Conservation (phyloP, 1,140 invertebrate species). For the Drosophila aff. region DNA sequence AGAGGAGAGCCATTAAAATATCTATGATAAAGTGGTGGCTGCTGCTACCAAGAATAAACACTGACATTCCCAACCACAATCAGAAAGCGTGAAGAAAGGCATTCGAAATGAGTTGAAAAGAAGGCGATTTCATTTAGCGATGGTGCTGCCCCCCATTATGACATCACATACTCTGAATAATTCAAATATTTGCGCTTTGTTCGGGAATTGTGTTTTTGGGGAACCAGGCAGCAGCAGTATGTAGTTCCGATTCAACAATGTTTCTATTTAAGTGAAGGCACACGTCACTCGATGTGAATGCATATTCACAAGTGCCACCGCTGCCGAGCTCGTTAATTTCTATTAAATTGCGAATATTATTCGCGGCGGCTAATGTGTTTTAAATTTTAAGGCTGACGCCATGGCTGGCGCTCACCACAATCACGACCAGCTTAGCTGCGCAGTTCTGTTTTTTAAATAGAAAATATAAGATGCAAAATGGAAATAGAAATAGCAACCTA, state of each 20-base stretch:
- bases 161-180: conserved; percentile 80
- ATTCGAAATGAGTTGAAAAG: conserved; percentile 2
- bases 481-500: conserved; percentile 5
- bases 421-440: conserved; percentile 41
- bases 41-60: conserved; percentile 22
- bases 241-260: conserved; percentile 47
- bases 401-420: conserved; percentile 24
- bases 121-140: conserved; percentile 37
- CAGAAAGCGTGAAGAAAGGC: conserved; percentile 63
- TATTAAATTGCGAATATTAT: conserved; percentile 54
- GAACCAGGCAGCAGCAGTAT: neutral
- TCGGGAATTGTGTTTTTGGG: conserved; percentile 42
- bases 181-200: conserved; percentile 66
- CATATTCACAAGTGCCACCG: conserved; percentile 35
- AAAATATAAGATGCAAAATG: neutral
- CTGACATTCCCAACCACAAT: conserved; percentile 23
- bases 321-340: conserved; percentile 52
- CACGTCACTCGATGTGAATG: conserved; percentile 76
- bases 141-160: conserved; percentile 48
- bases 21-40: conserved; percentile 16
- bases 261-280: conserved; percentile 72
- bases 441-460: conserved; percentile 36
- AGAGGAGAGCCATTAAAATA: conserved; percentile 20
- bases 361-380: conserved; percentile 26
- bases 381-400: conserved; percentile 28